Conservation (phyloP, 1,140 invertebrate genomes). For the Tribolium madens region DNA sequence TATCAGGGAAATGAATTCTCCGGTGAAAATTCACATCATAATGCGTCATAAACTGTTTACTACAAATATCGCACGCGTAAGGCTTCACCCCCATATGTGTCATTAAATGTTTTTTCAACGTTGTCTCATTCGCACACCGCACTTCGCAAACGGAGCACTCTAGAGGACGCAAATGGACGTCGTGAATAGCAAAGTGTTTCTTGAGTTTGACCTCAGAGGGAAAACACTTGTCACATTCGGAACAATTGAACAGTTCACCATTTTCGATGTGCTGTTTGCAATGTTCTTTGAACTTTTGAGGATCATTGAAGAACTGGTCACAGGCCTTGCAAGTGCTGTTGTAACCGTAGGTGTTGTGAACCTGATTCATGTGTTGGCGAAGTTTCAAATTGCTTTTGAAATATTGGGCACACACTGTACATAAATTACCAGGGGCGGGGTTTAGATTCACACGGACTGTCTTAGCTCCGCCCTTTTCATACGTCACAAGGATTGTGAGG, state of each 20-base stretch:
- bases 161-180: constrained; percentile 3
- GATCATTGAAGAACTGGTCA: constrained; percentile 1
- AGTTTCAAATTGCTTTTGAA: constrained; percentile 42
- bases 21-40: constrained; percentile 44
- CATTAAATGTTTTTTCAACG: constrained; percentile 31
- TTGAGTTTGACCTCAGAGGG: neutral
- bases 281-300: constrained; percentile 9
- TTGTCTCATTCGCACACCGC: neutral
- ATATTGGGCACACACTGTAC: constrained; percentile 26
- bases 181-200: constrained; percentile 30
- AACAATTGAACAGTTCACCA: constrained; percentile 31
- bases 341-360: constrained; percentile 18
- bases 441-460: constrained; percentile 52
- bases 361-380: constrained; percentile 12
- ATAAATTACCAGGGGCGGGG: constrained; percentile 31
- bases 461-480: constrained; percentile 40
- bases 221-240: constrained; percentile 20
- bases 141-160: constrained; percentile 29
- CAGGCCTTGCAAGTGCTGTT: constrained; percentile 34
- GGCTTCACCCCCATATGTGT: constrained; percentile 22
- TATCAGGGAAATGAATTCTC: constrained; percentile 15
- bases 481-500: constrained; percentile 50
- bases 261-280: constrained; percentile 9
- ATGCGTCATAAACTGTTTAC: constrained; percentile 31
- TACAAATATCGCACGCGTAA: constrained; percentile 34